Base-by-base conservation (phyloP, 2,888 invertebrate species). In the Monoplex corrugatus region DNA sequence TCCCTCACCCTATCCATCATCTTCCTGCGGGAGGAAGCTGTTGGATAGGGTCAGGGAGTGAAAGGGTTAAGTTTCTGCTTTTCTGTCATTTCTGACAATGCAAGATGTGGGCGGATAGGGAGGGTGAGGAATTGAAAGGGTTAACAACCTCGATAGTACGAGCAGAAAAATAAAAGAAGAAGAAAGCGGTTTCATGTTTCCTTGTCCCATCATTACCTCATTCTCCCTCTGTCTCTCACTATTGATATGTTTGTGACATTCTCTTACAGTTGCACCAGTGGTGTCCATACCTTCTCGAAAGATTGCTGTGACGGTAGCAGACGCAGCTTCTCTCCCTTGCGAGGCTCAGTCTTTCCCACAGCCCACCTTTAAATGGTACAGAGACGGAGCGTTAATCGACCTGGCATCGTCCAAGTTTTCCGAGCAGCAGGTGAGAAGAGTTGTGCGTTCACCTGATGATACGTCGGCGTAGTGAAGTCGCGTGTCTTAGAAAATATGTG, bases 331-430 rank as follows among this genome's bases (percentile, higher is more conserved):
- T 1, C 86, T 94, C 38, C 89, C 89, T 3, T 94, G 94, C 90
- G 85, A 84, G 1, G 91, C 92, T 2, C 92, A 93, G 80, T 93
- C 92, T 10, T 92, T 92, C 87, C 94, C 94, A 10, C 68, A 89
- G 8, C 94, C 94, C 2, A 63, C 57, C 19, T 93, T 94, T 89
- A 87, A 89, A 75, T 94, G 94, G 94, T 93, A 91, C 86, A 90
- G 91, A 85, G 90, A 91, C 80, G 91, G 90, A 13, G 72, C 72
- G 44, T 85, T 89, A 72, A 63, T 92, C 16, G 32, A 78, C 72
- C 40, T 23, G 16, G 16, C 19, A 10, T 43, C 72, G 2, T 38
- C 44, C 32, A 86, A 43, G 23, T 72, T 28, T n/a, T 75, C 83
- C 16, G 50, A 32, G 28, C 40, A 83, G 43, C 43, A 43, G 80